A percentile compares a stretch with the other conserved stretches of the same genome.
These are phyloP conservation scores for Akabosia matsudoensis DNA, from an alignment of 1,140 invertebrate species.

Conservation along the genomic window DNA sequence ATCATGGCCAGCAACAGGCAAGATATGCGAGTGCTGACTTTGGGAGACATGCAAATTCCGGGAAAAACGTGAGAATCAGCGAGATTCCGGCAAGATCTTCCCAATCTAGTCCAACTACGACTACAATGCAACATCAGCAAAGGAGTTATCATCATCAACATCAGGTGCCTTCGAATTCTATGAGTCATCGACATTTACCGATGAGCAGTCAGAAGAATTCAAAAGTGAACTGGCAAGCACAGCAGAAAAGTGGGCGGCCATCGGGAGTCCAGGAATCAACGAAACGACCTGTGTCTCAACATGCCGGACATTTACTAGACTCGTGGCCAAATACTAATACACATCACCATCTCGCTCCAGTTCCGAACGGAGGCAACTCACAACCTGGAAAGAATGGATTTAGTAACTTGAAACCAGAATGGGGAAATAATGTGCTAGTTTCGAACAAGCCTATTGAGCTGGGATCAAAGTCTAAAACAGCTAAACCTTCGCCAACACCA, in stretches of 20 bases:
- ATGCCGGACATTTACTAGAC: constrained; percentile 42
- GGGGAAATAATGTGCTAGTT: constrained; percentile 21
- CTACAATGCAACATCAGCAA: neutral
- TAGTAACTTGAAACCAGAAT: constrained; percentile 12
- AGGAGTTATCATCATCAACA: neutral
- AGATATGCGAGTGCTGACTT: constrained; percentile 10
- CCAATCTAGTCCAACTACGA: neutral
- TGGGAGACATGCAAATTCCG: neutral
- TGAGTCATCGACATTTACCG: neutral
- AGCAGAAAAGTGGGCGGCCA: neutral
- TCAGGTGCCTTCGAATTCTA: neutral
- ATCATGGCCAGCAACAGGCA: neutral
- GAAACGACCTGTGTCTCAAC: constrained; percentile 41
- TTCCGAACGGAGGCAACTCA: neutral
- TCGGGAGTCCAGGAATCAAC: neutral
- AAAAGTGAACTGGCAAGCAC: neutral
- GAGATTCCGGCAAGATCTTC: neutral
- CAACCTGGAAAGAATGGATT: neutral
- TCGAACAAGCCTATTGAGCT: constrained; percentile 32
- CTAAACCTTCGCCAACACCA: neutral
- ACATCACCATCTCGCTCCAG: constrained; percentile 44
- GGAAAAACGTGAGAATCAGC: neutral
- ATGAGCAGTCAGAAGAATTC: constrained; percentile 11
- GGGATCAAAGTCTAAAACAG: neutral
- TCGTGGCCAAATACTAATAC: constrained; percentile 47